phyloP scores from a whole-genome alignment of 2,888 invertebrate genomes.

The Mythimna loreyi region DNA sequence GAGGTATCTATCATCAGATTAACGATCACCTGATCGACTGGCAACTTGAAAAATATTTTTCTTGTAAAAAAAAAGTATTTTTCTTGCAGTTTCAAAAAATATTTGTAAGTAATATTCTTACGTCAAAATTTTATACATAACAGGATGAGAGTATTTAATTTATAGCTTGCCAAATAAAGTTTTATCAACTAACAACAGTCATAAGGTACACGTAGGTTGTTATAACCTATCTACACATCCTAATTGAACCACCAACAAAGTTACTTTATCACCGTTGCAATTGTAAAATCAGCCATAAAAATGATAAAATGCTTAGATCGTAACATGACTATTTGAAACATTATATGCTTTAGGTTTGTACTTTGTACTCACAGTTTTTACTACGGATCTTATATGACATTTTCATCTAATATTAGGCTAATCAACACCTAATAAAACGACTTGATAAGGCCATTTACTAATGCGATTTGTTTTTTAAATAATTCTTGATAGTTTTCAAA shows the following conservation, averaged over 20 bases:
- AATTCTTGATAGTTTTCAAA: neutral
- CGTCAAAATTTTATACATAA: neutral
- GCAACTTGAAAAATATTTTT: no score
- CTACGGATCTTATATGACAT: neutral
- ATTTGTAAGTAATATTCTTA: neutral
- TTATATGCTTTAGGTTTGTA: neutral
- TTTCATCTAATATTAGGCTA: neutral
- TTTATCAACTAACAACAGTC: neutral
- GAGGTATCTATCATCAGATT: no score
- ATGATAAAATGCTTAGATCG: neutral
- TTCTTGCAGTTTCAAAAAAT: neutral
- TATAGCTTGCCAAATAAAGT: slow-evolving; percentile 14
- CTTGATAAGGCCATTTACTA: neutral
- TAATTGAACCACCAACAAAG: neutral
- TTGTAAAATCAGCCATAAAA: slow-evolving; percentile 29
- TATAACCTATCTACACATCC: neutral
- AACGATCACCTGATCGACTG: neutral
- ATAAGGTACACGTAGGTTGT: neutral
- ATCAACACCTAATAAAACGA: neutral
- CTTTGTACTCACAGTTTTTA: neutral
- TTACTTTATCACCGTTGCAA: slow-evolving; percentile 10
- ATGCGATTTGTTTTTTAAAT: neutral
- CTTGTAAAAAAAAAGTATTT: neutral
- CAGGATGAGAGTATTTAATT: neutral
- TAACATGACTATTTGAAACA: neutral